Evolutionary conservation across 1,140 invertebrate genomes (phyloP).

Genomic region (Drosophila nigromelanica): DNA sequence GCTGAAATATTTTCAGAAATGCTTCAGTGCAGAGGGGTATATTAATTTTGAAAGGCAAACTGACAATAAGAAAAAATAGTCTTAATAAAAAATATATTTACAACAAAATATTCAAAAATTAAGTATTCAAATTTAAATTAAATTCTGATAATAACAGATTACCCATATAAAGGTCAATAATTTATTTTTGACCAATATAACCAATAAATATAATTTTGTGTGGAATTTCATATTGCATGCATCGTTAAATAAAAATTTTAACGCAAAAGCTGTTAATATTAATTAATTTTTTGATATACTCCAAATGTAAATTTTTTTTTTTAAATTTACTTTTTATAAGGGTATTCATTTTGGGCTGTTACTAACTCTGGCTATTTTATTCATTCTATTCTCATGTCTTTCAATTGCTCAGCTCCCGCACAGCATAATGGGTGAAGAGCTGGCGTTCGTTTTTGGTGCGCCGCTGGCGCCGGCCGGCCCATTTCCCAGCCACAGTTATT

Average conservation of each 20-base stretch:
- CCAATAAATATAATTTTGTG: no score
- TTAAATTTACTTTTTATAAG: background rate
- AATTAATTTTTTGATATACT: no score
- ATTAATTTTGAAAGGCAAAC: conserved; percentile 1
- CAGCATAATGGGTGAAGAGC: conserved; percentile 93
- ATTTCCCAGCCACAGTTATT: conserved; percentile 89
- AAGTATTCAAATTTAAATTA: no score
- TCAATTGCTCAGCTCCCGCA: conserved; percentile 82
- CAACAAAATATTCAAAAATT: background rate
- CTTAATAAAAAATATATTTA: background rate
- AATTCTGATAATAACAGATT: no score
- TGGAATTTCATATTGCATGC: no score
- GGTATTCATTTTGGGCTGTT: background rate
- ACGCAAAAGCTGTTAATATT: no score
- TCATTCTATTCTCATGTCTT: background rate
- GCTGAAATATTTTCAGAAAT: conserved; percentile 25
- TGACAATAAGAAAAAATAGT: background rate
- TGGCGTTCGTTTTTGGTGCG: conserved; percentile 95
- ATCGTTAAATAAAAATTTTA: no score
- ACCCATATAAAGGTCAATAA: no score
- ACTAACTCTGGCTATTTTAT: background rate
- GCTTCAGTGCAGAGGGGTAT: conserved; percentile 10
- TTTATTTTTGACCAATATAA: no score
- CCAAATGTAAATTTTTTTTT: background rate
- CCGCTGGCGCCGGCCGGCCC: conserved; percentile 91